Base-by-base conservation (phyloP, 2,113 vertebrate genomes). In the Tragelaphus scriptus region DNA sequence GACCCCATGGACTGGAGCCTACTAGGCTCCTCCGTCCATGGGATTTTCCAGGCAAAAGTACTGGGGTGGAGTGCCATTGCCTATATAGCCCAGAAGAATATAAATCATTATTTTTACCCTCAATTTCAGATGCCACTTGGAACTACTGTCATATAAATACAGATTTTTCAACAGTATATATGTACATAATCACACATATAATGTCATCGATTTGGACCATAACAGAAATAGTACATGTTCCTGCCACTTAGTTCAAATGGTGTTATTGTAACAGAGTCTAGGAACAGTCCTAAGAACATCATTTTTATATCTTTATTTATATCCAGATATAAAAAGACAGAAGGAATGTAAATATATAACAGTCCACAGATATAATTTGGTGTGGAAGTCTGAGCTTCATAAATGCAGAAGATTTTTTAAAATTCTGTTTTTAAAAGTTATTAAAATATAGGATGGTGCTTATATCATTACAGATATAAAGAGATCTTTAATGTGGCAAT, bases 341-440 rank as follows among this genome's bases (percentile, higher is more conserved):
- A 82, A 93, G 13, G 84, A 96, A 91, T 93, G n/a, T 40, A 91
- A 95, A 55, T 85, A 53, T 88, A 40, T 85, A 75, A 90, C 90
- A 25, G 16, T 28, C 17, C 68, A 82, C 61, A 91, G 25, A 53
- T 95, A 95, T 6, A 77, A 90, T 96, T 85, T 95, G n/a, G 25
- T 85, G 7, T 90, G 49, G n/a, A 90, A 92, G 17, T 92, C 40
- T 88, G 96, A 90, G 36, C 91, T 93, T 87, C 91, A 91, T 94
- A 92, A 96, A 97, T 95, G 95, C 79, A 14, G 71, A 85, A 90
- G 19, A 63, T 53, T 92, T 93, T 94, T 93, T 51, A 92, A 94
- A 92, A 85, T 65, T 93, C 65, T 95, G 71, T 95, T 92, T 97
- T 97, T 90, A 79, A 68, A 97, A 98, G 56, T 97, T 98, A 95